Evolutionary conservation across 2,888 invertebrate genomes (phyloP).

Genomic region (Aporophyla lueneburgensis): DNA sequence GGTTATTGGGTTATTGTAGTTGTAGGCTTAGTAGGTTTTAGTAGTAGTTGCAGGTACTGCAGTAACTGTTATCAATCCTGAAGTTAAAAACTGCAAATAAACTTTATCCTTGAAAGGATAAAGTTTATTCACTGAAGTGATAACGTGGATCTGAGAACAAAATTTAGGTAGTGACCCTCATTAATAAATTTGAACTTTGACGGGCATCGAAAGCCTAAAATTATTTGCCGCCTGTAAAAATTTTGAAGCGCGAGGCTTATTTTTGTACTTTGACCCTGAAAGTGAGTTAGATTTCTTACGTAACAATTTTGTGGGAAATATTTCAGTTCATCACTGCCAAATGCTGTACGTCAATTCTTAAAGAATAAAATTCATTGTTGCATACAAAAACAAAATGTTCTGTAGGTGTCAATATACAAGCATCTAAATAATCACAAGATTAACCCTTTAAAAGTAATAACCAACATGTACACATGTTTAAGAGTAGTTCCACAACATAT

Average conservation of each 20-base stretch:
- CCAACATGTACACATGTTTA: background rate
- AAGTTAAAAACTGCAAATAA: background rate
- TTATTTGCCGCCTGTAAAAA: background rate
- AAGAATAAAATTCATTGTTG: background rate
- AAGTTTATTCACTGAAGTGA: too few species aligned
- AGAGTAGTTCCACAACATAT: slow-evolving; percentile 5
- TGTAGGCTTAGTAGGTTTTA: background rate
- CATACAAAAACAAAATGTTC: background rate
- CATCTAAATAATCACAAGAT: too few species aligned
- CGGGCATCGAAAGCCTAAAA: too few species aligned
- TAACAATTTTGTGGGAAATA: too few species aligned
- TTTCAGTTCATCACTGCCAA: too few species aligned
- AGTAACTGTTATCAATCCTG: too few species aligned
- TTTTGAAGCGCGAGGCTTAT: background rate
- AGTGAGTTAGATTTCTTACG: too few species aligned
- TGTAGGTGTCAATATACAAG: background rate
- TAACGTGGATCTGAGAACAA: background rate
- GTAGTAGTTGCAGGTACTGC: background rate
- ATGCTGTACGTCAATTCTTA: background rate
- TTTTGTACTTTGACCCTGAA: background rate
- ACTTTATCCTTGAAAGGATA: background rate
- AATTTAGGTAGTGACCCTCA: too few species aligned
- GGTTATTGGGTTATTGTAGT: background rate
- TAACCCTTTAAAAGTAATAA: background rate
- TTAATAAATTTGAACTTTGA: too few species aligned